phyloP scores from a whole-genome alignment of 2,888 invertebrate species.

The Heliconius erato region DNA sequence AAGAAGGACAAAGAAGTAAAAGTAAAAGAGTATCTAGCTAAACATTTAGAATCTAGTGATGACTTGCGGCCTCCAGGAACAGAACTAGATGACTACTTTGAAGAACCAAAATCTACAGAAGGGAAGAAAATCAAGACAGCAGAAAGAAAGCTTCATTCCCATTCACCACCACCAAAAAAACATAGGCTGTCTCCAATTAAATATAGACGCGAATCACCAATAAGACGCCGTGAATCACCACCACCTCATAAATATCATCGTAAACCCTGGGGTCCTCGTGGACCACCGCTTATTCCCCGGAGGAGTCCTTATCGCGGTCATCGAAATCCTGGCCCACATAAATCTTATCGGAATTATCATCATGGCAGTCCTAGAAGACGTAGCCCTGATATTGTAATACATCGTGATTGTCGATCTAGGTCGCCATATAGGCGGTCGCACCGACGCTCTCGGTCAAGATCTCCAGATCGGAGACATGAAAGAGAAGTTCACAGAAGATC shows the following conservation, averaged over 20 bases:
- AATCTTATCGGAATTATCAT: slow-evolving; percentile 50
- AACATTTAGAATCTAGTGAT: slow-evolving; percentile 72
- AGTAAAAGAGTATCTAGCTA: slow-evolving; percentile 77
- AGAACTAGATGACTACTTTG: slow-evolving; percentile 77
- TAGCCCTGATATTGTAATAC: slow-evolving; percentile 52
- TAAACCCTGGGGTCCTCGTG: slow-evolving; percentile 42
- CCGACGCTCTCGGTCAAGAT: slow-evolving; percentile 44
- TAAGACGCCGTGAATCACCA: slow-evolving; percentile 49
- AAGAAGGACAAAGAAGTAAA: slow-evolving; percentile 78
- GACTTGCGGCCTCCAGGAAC: slow-evolving; percentile 80
- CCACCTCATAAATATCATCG: slow-evolving; percentile 48
- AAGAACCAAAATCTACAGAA: slow-evolving; percentile 56
- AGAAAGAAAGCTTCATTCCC: slow-evolving; percentile 15
- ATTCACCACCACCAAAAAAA: slow-evolving; percentile 43
- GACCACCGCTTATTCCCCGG: neutral
- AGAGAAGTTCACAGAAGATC: slow-evolving; percentile 49
- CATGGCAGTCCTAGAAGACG: slow-evolving; percentile 50
- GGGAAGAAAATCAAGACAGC: slow-evolving; percentile 31
- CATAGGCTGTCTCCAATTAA: slow-evolving; percentile 40
- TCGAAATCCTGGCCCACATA: slow-evolving; percentile 45
- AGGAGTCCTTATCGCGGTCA: slow-evolving; percentile 50
- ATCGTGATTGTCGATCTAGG: slow-evolving; percentile 50
- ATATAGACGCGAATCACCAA: slow-evolving; percentile 47
- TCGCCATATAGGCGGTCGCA: slow-evolving; percentile 52
- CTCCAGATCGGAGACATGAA: slow-evolving; percentile 55